A percentile compares a stretch with the other conserved stretches of the same genome.
phyloP scores from a whole-genome alignment of 2,888 invertebrate genomes.

The Cactoblastis cactorum region DNA sequence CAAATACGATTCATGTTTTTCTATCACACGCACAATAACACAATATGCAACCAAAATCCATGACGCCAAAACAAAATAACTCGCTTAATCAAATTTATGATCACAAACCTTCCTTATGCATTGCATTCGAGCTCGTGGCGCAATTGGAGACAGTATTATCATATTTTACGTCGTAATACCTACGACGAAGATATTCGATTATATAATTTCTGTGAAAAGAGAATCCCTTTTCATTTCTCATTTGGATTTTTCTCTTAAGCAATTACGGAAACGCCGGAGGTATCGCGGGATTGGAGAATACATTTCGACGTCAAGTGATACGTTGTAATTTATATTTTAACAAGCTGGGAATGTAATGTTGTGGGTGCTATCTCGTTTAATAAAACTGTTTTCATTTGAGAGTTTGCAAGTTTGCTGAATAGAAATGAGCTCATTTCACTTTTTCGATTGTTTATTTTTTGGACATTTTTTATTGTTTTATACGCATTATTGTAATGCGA shows the following conservation, averaged over 20 bases:
- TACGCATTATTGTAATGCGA: too few relatives aligned
- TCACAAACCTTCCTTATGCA: slow-evolving; percentile 6
- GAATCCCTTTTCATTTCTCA: slow-evolving; percentile 79
- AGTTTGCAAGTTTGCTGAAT: slow-evolving; percentile 62
- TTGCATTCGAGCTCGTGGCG: slow-evolving; percentile 36
- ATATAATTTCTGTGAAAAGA: slow-evolving; percentile 77
- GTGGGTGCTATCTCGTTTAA: slow-evolving; percentile 72
- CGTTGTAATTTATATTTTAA: slow-evolving; percentile 70
- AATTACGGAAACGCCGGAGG: slow-evolving; percentile 68
- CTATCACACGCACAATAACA: too few relatives aligned
- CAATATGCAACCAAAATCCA: neutral
- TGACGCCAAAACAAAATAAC: slow-evolving; percentile 5
- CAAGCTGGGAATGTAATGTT: slow-evolving; percentile 64
- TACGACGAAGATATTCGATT: slow-evolving; percentile 78
- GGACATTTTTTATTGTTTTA: neutral
- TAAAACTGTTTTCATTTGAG: slow-evolving; percentile 63
- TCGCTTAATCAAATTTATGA: neutral
- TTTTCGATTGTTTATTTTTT: slow-evolving; percentile 31
- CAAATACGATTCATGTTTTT: too few relatives aligned
- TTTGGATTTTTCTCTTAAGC: slow-evolving; percentile 80
- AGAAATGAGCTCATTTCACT: slow-evolving; percentile 56
- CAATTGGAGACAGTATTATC: slow-evolving; percentile 75
- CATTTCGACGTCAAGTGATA: slow-evolving; percentile 51
- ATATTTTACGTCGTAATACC: slow-evolving; percentile 79
- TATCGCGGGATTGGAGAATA: slow-evolving; percentile 54